These are phyloP conservation scores for Helicolenus hilgendorfi DNA, from an alignment of 2,797 vertebrate species.

Conservation along the genomic window DNA sequence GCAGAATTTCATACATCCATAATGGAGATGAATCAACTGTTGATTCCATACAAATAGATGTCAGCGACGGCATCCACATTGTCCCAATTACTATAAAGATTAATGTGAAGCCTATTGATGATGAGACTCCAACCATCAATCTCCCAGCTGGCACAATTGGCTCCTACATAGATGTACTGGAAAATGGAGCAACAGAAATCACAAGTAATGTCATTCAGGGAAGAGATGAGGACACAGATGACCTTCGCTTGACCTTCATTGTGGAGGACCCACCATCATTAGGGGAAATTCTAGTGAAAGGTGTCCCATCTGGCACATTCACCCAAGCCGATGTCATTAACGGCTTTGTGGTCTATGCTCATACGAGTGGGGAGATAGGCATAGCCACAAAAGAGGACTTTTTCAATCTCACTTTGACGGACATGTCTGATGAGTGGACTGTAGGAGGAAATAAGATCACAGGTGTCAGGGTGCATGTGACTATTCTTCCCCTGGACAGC, in stretches of 20 bases:
- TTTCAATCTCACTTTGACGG: slow-evolving; percentile 96
- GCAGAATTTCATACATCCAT: slow-evolving; percentile 93
- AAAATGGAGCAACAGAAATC: slow-evolving; percentile 95
- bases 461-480: slow-evolving; percentile 95
- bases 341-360: slow-evolving; percentile 94
- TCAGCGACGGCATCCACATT: slow-evolving; percentile 95
- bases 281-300: slow-evolving; percentile 94
- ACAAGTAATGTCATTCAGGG: slow-evolving; percentile 95
- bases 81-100: slow-evolving; percentile 95
- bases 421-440: slow-evolving; percentile 95
- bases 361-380: slow-evolving; percentile 95
- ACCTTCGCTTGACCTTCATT: slow-evolving; percentile 95
- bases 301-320: slow-evolving; percentile 91
- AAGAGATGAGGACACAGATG: slow-evolving; percentile 92
- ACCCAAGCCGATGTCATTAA: slow-evolving; percentile 96
- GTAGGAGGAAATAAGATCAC: slow-evolving; percentile 93
- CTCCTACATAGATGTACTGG: slow-evolving; percentile 95
- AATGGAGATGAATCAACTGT: slow-evolving; percentile 91
- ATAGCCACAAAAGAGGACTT: slow-evolving; percentile 92
- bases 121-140: slow-evolving; percentile 89
- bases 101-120: slow-evolving; percentile 92
- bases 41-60: slow-evolving; percentile 93
- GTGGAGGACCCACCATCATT: slow-evolving; percentile 92
- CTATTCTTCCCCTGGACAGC: slow-evolving; percentile 96
- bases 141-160: slow-evolving; percentile 94